Evolutionary conservation across 2,797 vertebrate species (phyloP).

Genomic region (Rhinoraja longicauda): DNA sequence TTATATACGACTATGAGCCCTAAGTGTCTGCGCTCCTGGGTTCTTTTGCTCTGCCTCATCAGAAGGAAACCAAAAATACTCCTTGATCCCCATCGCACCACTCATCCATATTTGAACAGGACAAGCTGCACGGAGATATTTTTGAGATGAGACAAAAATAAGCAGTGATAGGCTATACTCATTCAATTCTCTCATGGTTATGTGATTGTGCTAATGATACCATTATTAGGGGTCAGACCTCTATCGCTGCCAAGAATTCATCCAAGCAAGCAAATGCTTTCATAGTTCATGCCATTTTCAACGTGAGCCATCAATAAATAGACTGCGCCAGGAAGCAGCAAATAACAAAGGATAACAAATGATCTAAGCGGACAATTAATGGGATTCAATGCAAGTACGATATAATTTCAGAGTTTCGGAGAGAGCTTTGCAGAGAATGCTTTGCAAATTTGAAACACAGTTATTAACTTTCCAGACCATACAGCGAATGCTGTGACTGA

Average conservation of each 20-base stretch:
- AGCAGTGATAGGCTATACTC: not conserved
- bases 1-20: not conserved
- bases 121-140: not conserved
- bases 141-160: not conserved
- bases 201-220: not conserved
- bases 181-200: not conserved
- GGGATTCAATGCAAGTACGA: not conserved
- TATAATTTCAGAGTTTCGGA: not conserved
- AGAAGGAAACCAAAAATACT: not conserved
- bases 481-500: not conserved
- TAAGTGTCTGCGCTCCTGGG: not conserved
- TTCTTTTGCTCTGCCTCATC: not conserved
- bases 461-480: not conserved
- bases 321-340: not conserved
- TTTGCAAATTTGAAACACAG: not conserved
- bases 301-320: not conserved
- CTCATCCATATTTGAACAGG: not conserved
- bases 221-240: not conserved
- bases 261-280: not conserved
- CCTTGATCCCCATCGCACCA: not conserved
- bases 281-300: not conserved
- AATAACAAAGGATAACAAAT: not conserved
- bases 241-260: conserved; percentile 3
- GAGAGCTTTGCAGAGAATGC: not conserved
- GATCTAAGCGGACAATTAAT: not conserved